Base-by-base conservation (phyloP, 2,797 vertebrate species). In the Amblyopsis hoosieri region DNA sequence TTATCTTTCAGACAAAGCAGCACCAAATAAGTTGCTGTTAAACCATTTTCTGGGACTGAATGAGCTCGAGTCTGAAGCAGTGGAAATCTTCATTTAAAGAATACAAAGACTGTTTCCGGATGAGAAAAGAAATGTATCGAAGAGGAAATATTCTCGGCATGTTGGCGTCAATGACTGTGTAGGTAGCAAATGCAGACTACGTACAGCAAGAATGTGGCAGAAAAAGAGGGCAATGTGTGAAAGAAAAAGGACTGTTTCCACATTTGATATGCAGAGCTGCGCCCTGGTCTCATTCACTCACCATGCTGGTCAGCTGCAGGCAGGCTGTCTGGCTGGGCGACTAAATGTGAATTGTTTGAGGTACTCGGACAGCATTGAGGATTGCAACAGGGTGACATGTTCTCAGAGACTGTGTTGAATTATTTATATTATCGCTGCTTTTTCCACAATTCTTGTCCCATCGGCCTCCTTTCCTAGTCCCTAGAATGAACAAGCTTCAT, bases 51-150 rank as follows among this genome's bases (percentile, higher is more conserved):
- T 78, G 72, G 90, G 89, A 45, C 72, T 91, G 77, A 90, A 92
- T 54, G 87, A 85, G 54, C 67, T 93, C 78, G 87, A 92, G 50
- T 78, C 86, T 0, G 93, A 93, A 42, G 90, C 91, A 1, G 91
- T 92, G 77, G 93, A 94, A 79, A 92, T 94, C 80, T 94, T 94
- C 81, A 94, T 94, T 84, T 94, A 86, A 89, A 66, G 50, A 75
- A 75, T 52, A n/a, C 12, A 64, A 42, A 47, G 59, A 49, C 60
- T 60, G 66, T 77, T 49, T 65, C 61, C 66, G 68, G 78, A 75
- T 57, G 66, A 69, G 63, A 31, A 53, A 47, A 23, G 45, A n/a
- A 46, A 53, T 14, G 11, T 31, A 66, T 17, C 15, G n/a, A 19
- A 53, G 47, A 66, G 31, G 59, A 64, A 45, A 51, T 29, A 42